Percentiles rank a stretch among this genome's conserved stretches.
phyloP scores from a whole-genome alignment of 2,888 invertebrate genomes.

The Dermolepida albohirtum region DNA sequence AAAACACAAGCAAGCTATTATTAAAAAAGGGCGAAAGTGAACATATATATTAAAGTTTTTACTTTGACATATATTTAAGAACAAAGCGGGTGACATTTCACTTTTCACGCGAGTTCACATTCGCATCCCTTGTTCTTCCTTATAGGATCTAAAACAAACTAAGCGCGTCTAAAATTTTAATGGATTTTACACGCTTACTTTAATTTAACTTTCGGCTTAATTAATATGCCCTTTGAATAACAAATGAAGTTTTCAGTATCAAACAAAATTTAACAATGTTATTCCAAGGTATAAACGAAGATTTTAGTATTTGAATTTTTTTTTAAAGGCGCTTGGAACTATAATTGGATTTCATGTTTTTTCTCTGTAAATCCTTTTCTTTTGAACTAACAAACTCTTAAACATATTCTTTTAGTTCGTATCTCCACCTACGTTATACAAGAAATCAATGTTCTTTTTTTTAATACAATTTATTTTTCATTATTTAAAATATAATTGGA shows the following conservation, averaged over 20 bases:
- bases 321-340: too few relatives aligned
- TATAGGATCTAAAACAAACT: constrained; percentile 5
- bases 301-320: too few relatives aligned
- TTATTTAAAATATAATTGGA: too few relatives aligned
- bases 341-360: too few relatives aligned
- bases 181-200: constrained; percentile 22
- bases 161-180: constrained; percentile 22
- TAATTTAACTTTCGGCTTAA: constrained; percentile 19
- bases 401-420: too few relatives aligned
- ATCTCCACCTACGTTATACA: too few relatives aligned
- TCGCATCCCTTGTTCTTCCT: constrained; percentile 1
- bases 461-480: too few relatives aligned
- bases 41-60: constrained; percentile 14
- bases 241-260: constrained; percentile 22
- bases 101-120: constrained; percentile 14
- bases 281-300: too few relatives aligned
- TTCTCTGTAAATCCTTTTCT: too few relatives aligned
- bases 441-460: too few relatives aligned
- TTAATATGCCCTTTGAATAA: constrained; percentile 23
- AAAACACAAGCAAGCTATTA: constrained; percentile 9
- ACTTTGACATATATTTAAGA: neutral
- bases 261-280: constrained; percentile 9
- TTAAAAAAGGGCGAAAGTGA: neutral
- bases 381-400: too few relatives aligned
- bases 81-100: constrained; percentile 3